Evolutionary conservation across 1,140 invertebrate species (phyloP).

Genomic region (Lasioglossum baleicum): DNA sequence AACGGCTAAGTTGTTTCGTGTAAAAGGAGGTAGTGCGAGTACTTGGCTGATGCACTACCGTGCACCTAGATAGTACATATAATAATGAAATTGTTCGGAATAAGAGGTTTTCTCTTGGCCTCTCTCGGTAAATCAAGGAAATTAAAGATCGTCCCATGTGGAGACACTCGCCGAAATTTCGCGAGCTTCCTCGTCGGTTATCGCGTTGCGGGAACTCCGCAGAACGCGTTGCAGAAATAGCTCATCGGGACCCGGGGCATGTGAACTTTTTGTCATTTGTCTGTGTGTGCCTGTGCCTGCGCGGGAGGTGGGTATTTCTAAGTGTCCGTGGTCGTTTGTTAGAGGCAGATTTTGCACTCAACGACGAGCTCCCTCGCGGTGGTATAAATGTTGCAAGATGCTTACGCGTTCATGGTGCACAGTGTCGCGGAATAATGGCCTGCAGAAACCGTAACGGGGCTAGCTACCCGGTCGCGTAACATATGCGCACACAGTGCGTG

Average conservation of each 20-base stretch:
- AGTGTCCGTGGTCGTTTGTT: slow-evolving; percentile 2
- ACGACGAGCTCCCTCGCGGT: background rate
- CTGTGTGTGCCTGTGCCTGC: background rate
- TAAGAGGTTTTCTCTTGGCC: too few species aligned
- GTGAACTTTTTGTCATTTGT: background rate
- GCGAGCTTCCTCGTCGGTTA: background rate
- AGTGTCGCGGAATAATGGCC: background rate
- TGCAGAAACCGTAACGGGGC: background rate
- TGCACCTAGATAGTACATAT: too few species aligned
- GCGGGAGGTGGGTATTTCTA: background rate
- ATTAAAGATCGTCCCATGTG: too few species aligned
- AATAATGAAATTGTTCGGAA: too few species aligned
- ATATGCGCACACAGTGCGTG: background rate
- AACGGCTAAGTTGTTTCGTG: too few species aligned
- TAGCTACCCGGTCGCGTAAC: background rate
- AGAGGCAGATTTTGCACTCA: background rate
- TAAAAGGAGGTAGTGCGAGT: too few species aligned
- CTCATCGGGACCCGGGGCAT: background rate
- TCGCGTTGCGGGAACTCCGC: background rate
- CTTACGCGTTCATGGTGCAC: background rate
- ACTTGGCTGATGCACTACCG: too few species aligned
- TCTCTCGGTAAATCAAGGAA: too few species aligned
- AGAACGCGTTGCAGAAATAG: background rate
- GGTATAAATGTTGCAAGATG: slow-evolving; percentile 3
- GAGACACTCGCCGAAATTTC: background rate